phyloP scores from a whole-genome alignment of 2,113 vertebrate species.

The Sporophila hypoxantha region DNA sequence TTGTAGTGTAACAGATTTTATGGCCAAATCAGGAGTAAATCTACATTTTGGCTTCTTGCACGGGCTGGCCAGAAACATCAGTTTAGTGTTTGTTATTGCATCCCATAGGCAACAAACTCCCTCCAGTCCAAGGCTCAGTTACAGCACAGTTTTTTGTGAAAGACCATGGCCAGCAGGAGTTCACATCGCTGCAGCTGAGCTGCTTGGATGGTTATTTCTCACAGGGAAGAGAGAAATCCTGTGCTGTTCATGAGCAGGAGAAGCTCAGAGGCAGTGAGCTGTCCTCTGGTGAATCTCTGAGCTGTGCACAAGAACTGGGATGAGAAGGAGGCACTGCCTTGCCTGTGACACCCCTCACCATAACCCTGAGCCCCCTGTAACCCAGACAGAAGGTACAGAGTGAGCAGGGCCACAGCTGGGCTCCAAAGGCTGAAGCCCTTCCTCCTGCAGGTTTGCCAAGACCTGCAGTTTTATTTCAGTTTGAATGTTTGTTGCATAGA shows the following conservation, averaged over 20 bases:
- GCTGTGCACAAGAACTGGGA: not conserved
- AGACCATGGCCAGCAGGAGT: not conserved
- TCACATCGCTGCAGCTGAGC: not conserved
- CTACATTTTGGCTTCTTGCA: not conserved
- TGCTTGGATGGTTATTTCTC: not conserved
- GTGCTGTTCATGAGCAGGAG: not conserved
- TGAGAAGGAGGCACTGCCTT: not conserved
- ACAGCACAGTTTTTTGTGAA: not conserved
- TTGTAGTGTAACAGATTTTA: not conserved
- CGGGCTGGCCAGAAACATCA: not conserved
- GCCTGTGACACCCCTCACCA: not conserved
- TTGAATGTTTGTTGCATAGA: not conserved
- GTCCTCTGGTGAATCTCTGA: not conserved
- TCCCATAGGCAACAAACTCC: not conserved
- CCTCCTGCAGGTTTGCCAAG: not conserved
- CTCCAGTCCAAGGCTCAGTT: not conserved
- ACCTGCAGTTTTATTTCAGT: not conserved
- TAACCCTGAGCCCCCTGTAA: not conserved
- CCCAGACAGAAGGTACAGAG: accelerated
- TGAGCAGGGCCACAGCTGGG: no score
- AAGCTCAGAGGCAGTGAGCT: accelerated
- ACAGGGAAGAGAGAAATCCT: not conserved
- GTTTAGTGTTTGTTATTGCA: not conserved
- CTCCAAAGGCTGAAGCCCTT: not conserved
- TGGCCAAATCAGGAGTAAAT: not conserved